Evolutionary conservation across 1,140 invertebrate species (phyloP).

Genomic region (Daktulosphaira vitifoliae): DNA sequence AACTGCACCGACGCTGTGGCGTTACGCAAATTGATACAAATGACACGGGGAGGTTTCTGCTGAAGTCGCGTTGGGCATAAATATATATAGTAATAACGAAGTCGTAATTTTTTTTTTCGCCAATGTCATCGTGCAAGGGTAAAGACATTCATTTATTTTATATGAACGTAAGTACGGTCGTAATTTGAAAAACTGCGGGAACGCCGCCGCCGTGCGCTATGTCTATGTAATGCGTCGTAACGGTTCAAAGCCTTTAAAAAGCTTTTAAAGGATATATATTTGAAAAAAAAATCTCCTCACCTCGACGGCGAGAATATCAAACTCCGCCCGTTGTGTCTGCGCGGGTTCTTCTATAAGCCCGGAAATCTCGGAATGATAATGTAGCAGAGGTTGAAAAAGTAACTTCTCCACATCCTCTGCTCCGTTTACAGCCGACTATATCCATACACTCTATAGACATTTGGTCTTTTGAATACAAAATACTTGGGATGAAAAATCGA

Average conservation of each 20-base stretch:
- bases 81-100: conserved; percentile 22
- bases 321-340: conserved; percentile 32
- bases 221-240: conserved; percentile 2
- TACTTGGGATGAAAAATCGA: conserved; percentile 5
- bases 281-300: background rate
- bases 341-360: conserved; percentile 29
- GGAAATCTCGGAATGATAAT: conserved; percentile 32
- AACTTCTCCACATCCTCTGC: conserved; percentile 1
- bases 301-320: background rate
- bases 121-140: conserved; percentile 22
- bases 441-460: no score
- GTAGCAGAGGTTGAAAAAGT: conserved; percentile 15
- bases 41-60: conserved; percentile 8
- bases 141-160: background rate
- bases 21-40: background rate
- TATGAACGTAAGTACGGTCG: background rate
- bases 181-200: conserved; percentile 32
- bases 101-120: background rate
- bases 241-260: conserved; percentile 32
- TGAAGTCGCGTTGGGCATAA: background rate
- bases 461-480: conserved; percentile 3
- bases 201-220: background rate
- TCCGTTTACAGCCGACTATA: no score
- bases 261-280: conserved; percentile 30
- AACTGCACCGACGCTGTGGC: no score